Percentiles rank a stretch among this genome's conserved stretches.
Evolutionary conservation across 2,113 vertebrate species (phyloP).

Genomic region (Chamaea fasciata): DNA sequence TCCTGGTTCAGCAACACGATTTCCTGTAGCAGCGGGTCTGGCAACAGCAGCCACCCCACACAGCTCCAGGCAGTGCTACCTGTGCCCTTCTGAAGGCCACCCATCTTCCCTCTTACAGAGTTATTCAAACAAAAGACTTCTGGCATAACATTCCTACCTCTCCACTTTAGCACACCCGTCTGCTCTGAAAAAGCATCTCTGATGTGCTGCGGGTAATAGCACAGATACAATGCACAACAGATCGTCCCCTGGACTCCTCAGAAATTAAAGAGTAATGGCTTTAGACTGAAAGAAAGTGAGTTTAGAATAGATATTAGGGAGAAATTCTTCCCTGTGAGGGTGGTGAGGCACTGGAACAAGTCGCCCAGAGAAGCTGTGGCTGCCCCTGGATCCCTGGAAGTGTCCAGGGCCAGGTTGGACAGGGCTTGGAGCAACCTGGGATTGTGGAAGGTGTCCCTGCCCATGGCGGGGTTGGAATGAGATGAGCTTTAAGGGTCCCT

Average conservation of each 20-base stretch:
- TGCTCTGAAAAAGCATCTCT: background rate
- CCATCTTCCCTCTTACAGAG: background rate
- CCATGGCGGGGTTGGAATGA: background rate
- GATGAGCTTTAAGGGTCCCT: background rate
- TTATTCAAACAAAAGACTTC: background rate
- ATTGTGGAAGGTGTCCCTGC: background rate
- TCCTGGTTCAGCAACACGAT: background rate
- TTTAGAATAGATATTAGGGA: background rate
- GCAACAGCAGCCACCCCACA: background rate
- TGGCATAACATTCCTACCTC: background rate
- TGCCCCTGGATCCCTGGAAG: background rate
- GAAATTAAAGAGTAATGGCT: background rate
- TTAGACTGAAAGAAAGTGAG: background rate
- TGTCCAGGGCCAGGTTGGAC: background rate
- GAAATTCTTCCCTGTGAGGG: background rate
- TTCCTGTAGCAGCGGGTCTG: background rate
- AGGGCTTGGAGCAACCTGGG: background rate
- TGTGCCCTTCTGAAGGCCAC: background rate
- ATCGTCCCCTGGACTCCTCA: background rate
- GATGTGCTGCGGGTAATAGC: background rate
- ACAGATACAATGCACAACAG: too few relatives aligned
- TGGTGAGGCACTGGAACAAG: background rate
- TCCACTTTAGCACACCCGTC: background rate
- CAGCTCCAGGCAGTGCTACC: background rate
- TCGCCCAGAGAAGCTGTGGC: background rate